Evolutionary conservation across 2,797 vertebrate genomes (phyloP), one percentile per base, ranked within the genome.

Genomic region (Spondyliosoma cantharus): DNA sequence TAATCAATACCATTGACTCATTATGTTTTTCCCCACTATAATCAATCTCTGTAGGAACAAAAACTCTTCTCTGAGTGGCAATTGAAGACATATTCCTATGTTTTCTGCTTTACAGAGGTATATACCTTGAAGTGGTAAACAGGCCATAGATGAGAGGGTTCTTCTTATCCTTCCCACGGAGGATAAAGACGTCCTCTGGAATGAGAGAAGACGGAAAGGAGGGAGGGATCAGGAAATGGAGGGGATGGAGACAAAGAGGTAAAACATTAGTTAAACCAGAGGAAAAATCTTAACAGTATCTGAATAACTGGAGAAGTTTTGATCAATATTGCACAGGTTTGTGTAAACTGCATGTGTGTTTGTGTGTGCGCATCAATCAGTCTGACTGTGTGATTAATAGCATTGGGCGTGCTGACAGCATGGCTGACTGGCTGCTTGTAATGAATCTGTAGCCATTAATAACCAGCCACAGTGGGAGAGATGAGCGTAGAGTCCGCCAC

Each of bases 121-220:
- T 83, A 78, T 81, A 96, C 95, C 95, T 96, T 66, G 94, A 94
- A 45, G 95, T 96, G 73, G 95, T 96, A 75, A 96, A 96, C 82
- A 96, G 86, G 71, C 94, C 95, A 1, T 96, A 96, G 92, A 96
- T 95, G 57, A 96, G 92, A n/a, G 95, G 95, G 75, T 94, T 95
- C 81, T 93, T 96, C 93, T 95, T 94, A 87, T 96, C 95, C 87
- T 95, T 96, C 19, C 93, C 95, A 4, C 92, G 87, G 27, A 95
- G 95, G 81, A 96, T 95, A 46, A 95, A 96, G 72, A 96, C 88
- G 84, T 96, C 95, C 93, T 96, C 95, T 96, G 87, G 1, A 88
- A 53, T 46, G 53, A 82, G 71, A 75, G 46, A 74, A 73, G 3
- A 76, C 56, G 45, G 43, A 76, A 37, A 52, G 15, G 14, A 77